Conservation (phyloP, 2,888 invertebrate species). For the Lingula anatina region DNA sequence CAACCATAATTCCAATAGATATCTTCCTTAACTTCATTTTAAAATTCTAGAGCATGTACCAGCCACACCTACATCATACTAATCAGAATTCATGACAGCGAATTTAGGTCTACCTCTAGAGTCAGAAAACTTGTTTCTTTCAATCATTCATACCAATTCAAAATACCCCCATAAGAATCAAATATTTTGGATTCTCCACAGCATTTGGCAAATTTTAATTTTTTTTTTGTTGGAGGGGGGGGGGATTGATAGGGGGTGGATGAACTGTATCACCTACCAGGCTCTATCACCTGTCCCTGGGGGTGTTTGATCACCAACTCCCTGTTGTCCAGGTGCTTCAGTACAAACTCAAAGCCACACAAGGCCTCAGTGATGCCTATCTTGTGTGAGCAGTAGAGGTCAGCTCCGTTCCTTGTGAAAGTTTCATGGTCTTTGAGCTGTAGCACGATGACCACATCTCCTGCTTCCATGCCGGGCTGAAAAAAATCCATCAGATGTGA, state of each 20-base stretch:
- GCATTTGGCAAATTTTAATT: not conserved
- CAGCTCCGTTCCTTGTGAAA: conserved; percentile 73
- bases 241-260: too few relatives aligned
- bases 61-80: too few relatives aligned
- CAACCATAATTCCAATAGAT: too few relatives aligned
- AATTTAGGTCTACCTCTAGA: too few relatives aligned
- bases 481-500: too few relatives aligned
- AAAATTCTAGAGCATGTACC: too few relatives aligned
- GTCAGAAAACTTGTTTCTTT: not conserved
- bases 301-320: conserved; percentile 72
- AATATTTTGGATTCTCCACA: too few relatives aligned
- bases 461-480: conserved; percentile 76
- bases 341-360: conserved; percentile 78
- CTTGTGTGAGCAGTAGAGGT: conserved; percentile 63
- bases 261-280: conserved; percentile 59
- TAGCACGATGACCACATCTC: conserved; percentile 83
- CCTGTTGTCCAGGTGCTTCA: conserved; percentile 87
- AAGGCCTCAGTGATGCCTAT: conserved; percentile 82
- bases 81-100: too few relatives aligned
- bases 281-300: conserved; percentile 78
- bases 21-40: too few relatives aligned
- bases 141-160: not conserved
- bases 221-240: too few relatives aligned
- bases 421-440: conserved; percentile 73
- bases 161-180: not conserved